These are phyloP conservation scores for Sitta europaea DNA, from an alignment of 2,113 vertebrate species.

Conservation along the genomic window DNA sequence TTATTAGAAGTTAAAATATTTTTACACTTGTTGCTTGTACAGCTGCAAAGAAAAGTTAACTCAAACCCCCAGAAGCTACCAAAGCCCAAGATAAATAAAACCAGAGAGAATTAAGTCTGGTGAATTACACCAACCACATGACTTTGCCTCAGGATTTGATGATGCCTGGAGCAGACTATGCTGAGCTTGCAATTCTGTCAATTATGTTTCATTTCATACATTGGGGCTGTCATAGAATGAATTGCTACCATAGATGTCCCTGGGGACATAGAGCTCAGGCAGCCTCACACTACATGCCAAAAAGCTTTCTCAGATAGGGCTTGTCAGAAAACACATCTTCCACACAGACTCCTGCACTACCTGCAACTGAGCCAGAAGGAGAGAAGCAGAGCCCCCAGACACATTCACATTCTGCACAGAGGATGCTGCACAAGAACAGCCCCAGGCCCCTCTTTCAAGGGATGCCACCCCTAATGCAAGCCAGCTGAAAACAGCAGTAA, in stretches of 20 bases:
- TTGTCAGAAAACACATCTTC: background rate
- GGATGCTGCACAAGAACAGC: background rate
- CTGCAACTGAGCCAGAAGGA: background rate
- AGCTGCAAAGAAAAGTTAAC: background rate
- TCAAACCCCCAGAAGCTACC: background rate
- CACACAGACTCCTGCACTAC: background rate
- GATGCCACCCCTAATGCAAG: background rate
- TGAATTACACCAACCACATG: background rate
- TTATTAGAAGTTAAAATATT: background rate
- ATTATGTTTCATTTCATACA: background rate
- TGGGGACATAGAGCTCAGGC: background rate
- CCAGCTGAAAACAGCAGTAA: background rate
- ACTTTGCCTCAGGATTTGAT: background rate
- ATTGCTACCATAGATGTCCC: background rate
- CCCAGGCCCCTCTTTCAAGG: accelerated
- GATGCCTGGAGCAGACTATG: background rate
- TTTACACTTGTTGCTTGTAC: background rate
- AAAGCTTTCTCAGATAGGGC: background rate
- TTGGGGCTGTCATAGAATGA: background rate
- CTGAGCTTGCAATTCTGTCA: background rate
- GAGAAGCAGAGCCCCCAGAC: background rate
- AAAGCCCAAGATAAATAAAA: background rate
- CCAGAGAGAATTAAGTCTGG: background rate
- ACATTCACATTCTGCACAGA: accelerated
- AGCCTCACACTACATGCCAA: background rate